Base-by-base conservation (phyloP, 2,888 invertebrate species). In the Volucella bombylans region DNA sequence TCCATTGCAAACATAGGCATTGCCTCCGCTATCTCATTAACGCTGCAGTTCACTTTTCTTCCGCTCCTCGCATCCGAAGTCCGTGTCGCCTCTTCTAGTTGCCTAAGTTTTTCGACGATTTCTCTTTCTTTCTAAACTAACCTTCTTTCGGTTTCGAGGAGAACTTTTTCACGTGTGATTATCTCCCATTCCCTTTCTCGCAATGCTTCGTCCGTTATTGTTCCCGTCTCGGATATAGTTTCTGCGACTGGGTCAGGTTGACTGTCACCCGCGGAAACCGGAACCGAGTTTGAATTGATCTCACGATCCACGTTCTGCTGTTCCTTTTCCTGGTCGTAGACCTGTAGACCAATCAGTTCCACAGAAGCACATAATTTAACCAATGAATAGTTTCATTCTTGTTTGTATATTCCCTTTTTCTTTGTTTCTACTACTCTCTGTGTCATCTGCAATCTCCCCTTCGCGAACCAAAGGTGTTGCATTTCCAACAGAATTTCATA, bases 221-320 rank as follows among this genome's bases (percentile, higher is more conserved):
- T 49, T 49, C 49, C 49, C n/a, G 49, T 49, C 49, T n/a, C 49
- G 49, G 49, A 49, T 11, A n/a, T 49, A 14, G 49, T 49, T n/a
- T 49, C 49, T 49, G 14, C 49, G 49, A 49, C 12, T 8, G 49
- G n/a, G 49, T 49, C 49, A 49, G 14, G 49, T 49, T 49, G 12
- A 49, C 15, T n/a, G 49, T n/a, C 49, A 49, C 9, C 49, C 49
- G 14, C 15, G 12, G n/a, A 49, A 49, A 49, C 12, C 15, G 11
- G 49, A 49, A 14, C 49, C 49, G 14, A 14, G 49, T 49, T 49
- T 11, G n/a, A 11, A 49, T 49, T n/a, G 8, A 1, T n/a, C 49
- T n/a, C 14, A 14, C 14, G 12, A 8, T n/a, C 49, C 12, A 49
- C 49, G 49, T 49, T 49, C 49, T n/a, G n/a, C 23, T 23, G 23